Evolutionary conservation across 1,140 invertebrate genomes (phyloP).

Genomic region (Pachypsylla venusta): DNA sequence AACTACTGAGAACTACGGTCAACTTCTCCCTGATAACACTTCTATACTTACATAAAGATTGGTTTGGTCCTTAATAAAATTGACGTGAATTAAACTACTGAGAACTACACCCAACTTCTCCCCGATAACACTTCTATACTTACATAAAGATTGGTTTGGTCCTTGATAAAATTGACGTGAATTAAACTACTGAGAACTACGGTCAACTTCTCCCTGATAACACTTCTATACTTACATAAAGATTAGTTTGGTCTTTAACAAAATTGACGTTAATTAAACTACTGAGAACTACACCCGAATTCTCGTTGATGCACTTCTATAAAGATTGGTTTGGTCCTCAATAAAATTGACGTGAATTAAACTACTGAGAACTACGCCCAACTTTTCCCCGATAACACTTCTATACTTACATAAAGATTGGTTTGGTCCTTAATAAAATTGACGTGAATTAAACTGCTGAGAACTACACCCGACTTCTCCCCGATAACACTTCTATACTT

Average conservation of each 20-base stretch:
- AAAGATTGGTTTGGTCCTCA: slow-evolving; percentile 37
- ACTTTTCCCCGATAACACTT: slow-evolving; percentile 65
- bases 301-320: slow-evolving; percentile 54
- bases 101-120: slow-evolving; percentile 66
- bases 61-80: slow-evolving; percentile 46
- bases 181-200: slow-evolving; percentile 71
- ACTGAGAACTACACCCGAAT: slow-evolving; percentile 63
- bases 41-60: slow-evolving; percentile 39
- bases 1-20: slow-evolving; percentile 62
- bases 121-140: slow-evolving; percentile 49
- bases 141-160: slow-evolving; percentile 41
- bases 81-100: slow-evolving; percentile 73
- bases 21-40: slow-evolving; percentile 69
- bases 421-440: slow-evolving; percentile 48
- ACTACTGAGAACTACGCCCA: slow-evolving; percentile 66
- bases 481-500: slow-evolving; percentile 49
- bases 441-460: slow-evolving; percentile 77
- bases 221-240: slow-evolving; percentile 41
- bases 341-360: slow-evolving; percentile 74
- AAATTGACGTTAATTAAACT: slow-evolving; percentile 77
- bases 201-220: slow-evolving; percentile 64
- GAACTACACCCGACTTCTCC: slow-evolving; percentile 59
- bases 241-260: slow-evolving; percentile 39
- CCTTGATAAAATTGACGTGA: slow-evolving; percentile 61
- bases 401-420: slow-evolving; percentile 38